Conservation (phyloP, 2,113 vertebrate species). For the Stercorarius parasiticus region DNA sequence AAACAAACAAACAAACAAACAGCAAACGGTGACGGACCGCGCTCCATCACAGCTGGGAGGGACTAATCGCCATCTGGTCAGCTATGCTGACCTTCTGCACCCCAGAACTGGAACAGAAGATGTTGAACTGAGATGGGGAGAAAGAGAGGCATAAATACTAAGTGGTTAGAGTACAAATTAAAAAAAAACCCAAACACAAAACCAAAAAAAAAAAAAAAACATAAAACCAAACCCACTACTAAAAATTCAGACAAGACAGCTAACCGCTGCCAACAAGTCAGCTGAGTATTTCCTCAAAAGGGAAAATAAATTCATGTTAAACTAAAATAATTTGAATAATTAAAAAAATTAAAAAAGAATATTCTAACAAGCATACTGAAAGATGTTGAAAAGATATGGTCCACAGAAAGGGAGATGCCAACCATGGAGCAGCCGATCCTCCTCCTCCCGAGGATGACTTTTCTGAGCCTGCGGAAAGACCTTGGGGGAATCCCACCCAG, state of each 20-base stretch:
- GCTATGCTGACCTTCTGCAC: slow-evolving; percentile 6
- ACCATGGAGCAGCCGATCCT: neutral
- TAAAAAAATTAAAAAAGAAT: neutral
- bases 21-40: neutral
- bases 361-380: neutral
- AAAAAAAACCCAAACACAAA: neutral
- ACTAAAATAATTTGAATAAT: slow-evolving; percentile 13
- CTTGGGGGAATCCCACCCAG: neutral
- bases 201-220: neutral
- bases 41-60: slow-evolving; percentile 4
- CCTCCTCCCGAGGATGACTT: neutral
- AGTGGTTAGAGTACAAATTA: neutral
- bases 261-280: slow-evolving; percentile 39
- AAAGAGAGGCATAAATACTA: slow-evolving; percentile 12
- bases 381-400: slow-evolving; percentile 29
- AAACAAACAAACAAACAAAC: neutral
- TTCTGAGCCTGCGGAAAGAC: neutral
- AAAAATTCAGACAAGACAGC: slow-evolving; percentile 42
- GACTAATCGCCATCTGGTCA: neutral
- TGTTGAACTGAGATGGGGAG: slow-evolving; percentile 4
- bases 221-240: neutral
- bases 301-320: slow-evolving; percentile 51
- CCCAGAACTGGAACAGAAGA: neutral
- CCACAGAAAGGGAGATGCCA: neutral
- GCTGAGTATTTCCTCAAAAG: slow-evolving; percentile 62